Evolutionary conservation across 2,113 vertebrate species (phyloP).

Genomic region (Delphinapterus leucas): DNA sequence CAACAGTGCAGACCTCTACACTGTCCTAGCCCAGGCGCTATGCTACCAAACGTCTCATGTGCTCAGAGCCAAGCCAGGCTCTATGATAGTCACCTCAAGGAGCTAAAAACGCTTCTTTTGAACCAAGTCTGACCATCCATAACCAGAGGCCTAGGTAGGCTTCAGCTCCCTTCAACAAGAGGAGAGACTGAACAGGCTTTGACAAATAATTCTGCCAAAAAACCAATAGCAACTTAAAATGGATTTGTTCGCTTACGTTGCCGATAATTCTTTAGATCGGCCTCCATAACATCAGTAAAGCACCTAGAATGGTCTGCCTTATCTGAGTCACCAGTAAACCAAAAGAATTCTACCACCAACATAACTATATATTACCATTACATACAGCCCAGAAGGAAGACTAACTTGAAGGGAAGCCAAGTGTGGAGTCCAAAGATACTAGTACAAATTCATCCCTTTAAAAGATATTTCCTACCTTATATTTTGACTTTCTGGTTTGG

Average conservation of each 20-base stretch:
- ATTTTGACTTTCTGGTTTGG: background rate
- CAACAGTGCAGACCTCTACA: background rate
- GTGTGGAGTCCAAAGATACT: background rate
- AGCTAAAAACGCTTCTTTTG: background rate
- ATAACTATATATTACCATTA: background rate
- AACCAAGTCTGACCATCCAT: background rate
- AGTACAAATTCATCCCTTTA: background rate
- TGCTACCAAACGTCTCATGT: background rate
- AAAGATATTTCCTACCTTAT: background rate
- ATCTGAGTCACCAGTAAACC: background rate
- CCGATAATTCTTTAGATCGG: background rate
- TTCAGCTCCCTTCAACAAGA: background rate
- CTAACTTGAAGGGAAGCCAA: background rate
- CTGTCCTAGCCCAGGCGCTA: background rate
- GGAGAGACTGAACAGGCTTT: background rate
- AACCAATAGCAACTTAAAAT: background rate
- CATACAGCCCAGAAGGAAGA: background rate
- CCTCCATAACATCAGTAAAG: background rate
- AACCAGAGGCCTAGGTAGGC: background rate
- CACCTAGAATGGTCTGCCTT: background rate
- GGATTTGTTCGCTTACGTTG: background rate
- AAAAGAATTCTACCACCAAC: background rate
- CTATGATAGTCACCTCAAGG: background rate
- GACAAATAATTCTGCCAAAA: background rate
- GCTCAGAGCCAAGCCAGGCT: background rate